Percentiles rank a stretch among this genome's conserved stretches.
phyloP scores from a whole-genome alignment of 2,113 vertebrate species.

The Tauraco erythrolophus region DNA sequence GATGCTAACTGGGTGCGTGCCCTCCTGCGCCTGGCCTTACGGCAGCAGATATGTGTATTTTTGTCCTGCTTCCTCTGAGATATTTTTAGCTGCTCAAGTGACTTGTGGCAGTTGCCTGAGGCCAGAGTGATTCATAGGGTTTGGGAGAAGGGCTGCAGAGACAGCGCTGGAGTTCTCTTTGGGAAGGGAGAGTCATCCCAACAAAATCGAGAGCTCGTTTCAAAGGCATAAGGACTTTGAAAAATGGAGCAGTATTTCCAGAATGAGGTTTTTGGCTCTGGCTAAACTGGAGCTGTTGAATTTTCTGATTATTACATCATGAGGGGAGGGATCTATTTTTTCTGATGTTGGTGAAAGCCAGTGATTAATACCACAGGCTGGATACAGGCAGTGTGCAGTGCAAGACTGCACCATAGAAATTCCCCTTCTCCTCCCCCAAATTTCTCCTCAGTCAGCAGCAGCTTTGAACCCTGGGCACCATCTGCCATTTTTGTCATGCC shows the following conservation, averaged over 20 bases:
- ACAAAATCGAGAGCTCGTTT: not conserved
- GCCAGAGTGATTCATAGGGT: constrained; percentile 18
- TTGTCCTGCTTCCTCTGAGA: constrained; percentile 19
- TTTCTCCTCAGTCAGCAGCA: not conserved
- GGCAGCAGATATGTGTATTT: not conserved
- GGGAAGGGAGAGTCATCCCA: not conserved
- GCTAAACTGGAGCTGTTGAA: not conserved
- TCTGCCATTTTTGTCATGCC: not conserved
- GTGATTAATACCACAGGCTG: not conserved
- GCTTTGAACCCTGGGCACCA: not conserved
- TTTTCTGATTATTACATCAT: constrained; percentile 21
- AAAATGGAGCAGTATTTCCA: constrained; percentile 10
- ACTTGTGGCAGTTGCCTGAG: constrained; percentile 40
- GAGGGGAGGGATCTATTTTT: not conserved
- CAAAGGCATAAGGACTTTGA: not conserved
- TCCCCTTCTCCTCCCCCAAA: not conserved
- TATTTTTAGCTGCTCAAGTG: constrained; percentile 58
- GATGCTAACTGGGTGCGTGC: not conserved
- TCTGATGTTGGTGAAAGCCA: not conserved
- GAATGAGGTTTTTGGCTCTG: not conserved
- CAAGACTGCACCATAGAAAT: not conserved
- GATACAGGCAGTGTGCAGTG: not conserved
- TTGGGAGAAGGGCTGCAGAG: not conserved
- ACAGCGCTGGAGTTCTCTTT: not conserved
- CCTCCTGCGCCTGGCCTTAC: not conserved